These are phyloP conservation scores for Drosophila ironensis DNA, from an alignment of 1,140 invertebrate species.

Conservation along the genomic window DNA sequence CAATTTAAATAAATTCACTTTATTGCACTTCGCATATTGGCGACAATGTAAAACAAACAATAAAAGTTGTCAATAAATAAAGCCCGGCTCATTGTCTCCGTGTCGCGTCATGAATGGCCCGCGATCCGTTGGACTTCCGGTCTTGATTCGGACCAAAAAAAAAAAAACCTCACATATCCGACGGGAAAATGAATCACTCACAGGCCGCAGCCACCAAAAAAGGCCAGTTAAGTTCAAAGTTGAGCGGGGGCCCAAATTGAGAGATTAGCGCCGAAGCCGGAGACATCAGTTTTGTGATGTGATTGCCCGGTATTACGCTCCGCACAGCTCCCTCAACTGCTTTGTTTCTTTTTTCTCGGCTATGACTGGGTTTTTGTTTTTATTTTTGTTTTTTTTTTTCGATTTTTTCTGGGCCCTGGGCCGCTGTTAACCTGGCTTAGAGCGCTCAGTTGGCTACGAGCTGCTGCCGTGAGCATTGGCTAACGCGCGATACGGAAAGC, in stretches of 20 bases:
- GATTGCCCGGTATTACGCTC: constrained; percentile 9
- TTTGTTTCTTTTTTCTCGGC: constrained; percentile 10
- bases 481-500: constrained; percentile 63
- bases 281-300: background rate
- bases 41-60: constrained; percentile 75
- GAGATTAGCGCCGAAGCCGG: constrained; percentile 25
- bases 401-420: too few species aligned
- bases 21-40: constrained; percentile 74
- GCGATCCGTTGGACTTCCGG: constrained; percentile 62
- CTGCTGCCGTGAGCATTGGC: constrained; percentile 71
- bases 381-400: too few species aligned
- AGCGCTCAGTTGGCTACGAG: constrained; percentile 69
- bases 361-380: constrained; percentile 14
- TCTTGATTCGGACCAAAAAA: constrained; percentile 40
- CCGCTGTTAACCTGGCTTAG: constrained; percentile 21
- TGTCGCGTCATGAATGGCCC: constrained; percentile 22
- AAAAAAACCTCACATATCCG: constrained; percentile 7
- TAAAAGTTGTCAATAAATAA: constrained; percentile 71
- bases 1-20: constrained; percentile 76
- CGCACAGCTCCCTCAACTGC: background rate
- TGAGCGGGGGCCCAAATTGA: constrained; percentile 35
- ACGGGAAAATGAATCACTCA: constrained; percentile 32
- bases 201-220: background rate
- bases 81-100: constrained; percentile 35
- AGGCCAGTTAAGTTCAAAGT: constrained; percentile 32